Base-by-base conservation (phyloP, 2,113 vertebrate genomes). In the Xiphophorus maculatus region DNA sequence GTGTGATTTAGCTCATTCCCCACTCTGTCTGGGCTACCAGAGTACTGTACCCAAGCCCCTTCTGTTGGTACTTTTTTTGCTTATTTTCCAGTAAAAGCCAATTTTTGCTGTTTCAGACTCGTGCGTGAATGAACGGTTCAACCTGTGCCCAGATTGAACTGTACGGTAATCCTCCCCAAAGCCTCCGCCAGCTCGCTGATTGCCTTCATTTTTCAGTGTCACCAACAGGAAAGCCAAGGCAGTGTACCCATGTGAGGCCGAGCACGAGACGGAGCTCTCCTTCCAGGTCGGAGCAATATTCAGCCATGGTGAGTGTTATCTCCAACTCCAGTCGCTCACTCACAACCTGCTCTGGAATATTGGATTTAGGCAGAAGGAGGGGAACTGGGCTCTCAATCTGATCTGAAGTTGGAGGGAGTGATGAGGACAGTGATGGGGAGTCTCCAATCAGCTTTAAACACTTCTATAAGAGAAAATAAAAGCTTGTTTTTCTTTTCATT, bases 271-370 rank as follows among this genome's bases (percentile, higher is more conserved):
- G 0, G 98, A 99, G 91, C 90, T 99, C 88, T 99, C 98, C 77
- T 99, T 99, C 94, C 95, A 96, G 91, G 96, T 95, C 85, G 98
- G 97, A 83, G 97, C 96, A 71, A 96, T 98, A 94, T 99, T 99
- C 95, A 96, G 96, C 86, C 95, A 96, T 80, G 98, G 98, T 99
- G 95, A 97, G 98, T 96, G 88, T 92, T 90, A 90, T 92, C 92
- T 69, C 79, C 77, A 79, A 85, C 88, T 89, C 90, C 91, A 87
- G 88, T 86, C 88, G 81, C 78, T 90, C 90, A 87, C 87, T 92
- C 85, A 88, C 84, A 86, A 90, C 83, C 83, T 84, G 85, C 79
- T 78, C 66, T 70, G 84, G 86, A 84, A 93, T 93, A 95, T 95
- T 95, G 93, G 92, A 94, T 94, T 92, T 85, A 74, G 83, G 85